These are phyloP conservation scores for Vanessa cardui DNA, from an alignment of 2,888 invertebrate species.

Conservation along the genomic window DNA sequence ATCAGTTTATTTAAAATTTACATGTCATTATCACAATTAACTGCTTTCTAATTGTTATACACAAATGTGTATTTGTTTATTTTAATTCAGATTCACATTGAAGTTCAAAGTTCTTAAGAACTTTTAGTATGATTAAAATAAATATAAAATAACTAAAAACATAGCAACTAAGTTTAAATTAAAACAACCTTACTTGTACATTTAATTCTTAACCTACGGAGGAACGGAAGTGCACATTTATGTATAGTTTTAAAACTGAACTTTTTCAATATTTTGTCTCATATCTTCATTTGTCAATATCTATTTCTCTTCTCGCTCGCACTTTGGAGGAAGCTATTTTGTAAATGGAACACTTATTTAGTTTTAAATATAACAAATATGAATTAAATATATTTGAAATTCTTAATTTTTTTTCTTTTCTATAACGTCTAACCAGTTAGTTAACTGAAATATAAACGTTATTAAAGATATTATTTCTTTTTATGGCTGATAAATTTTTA, in stretches of 20 bases:
- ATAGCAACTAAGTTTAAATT: slow-evolving; percentile 33
- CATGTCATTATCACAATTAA: slow-evolving; percentile 45
- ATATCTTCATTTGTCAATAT: too few species aligned
- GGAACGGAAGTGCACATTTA: slow-evolving; percentile 32
- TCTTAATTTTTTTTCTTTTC: too few species aligned
- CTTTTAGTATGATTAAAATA: slow-evolving; percentile 30
- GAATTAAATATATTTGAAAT: too few species aligned
- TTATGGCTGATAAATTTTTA: too few species aligned
- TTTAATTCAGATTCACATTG: not conserved
- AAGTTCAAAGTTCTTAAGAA: not conserved
- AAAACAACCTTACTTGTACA: slow-evolving; percentile 40
- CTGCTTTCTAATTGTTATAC: slow-evolving; percentile 36
- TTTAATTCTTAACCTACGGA: slow-evolving; percentile 30
- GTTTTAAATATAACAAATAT: too few species aligned
- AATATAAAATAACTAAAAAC: slow-evolving; percentile 40
- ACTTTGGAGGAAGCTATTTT: too few species aligned
- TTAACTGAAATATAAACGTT: too few species aligned
- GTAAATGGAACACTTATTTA: too few species aligned
- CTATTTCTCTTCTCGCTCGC: too few species aligned
- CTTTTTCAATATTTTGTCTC: too few species aligned
- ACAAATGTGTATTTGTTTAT: slow-evolving; percentile 5
- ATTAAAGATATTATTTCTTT: too few species aligned
- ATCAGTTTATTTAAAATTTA: slow-evolving; percentile 40
- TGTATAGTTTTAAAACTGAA: not conserved
- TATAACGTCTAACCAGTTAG: too few species aligned